These are phyloP conservation scores for Micronisus gabar DNA, from an alignment of 2,113 vertebrate species.

Conservation along the genomic window DNA sequence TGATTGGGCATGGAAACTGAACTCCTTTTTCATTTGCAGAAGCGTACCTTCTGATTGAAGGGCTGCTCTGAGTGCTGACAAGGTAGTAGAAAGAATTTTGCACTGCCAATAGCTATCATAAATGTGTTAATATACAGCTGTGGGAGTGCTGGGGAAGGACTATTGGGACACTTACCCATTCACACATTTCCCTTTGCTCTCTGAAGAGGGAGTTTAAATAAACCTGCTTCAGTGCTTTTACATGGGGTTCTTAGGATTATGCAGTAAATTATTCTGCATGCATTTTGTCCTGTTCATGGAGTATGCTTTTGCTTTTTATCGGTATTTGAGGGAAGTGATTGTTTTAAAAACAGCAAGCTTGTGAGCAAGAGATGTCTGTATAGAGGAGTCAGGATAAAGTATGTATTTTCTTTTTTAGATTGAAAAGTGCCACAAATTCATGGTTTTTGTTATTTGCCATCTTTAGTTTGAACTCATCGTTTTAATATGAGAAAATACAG, in stretches of 20 bases:
- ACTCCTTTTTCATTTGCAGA: background rate
- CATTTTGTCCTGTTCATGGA: background rate
- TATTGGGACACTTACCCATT: background rate
- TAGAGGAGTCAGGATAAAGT: background rate
- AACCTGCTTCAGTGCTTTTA: background rate
- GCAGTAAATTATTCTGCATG: background rate
- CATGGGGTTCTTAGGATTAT: background rate
- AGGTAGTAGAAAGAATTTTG: conserved; percentile 2
- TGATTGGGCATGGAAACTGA: background rate
- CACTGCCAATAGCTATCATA: background rate
- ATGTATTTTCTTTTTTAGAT: background rate
- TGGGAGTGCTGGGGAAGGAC: background rate
- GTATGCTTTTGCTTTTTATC: background rate
- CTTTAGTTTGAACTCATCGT: background rate
- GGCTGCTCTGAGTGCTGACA: background rate
- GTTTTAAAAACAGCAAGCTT: background rate
- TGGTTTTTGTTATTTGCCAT: background rate
- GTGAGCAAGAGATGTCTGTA: background rate
- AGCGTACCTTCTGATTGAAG: background rate
- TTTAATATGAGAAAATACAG: background rate
- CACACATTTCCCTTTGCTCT: background rate
- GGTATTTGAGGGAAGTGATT: background rate
- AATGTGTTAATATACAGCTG: background rate
- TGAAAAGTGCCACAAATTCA: background rate
- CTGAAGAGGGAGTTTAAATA: background rate